These are phyloP conservation scores for Toxostoma redivivum DNA, from an alignment of 2,113 vertebrate species.

Conservation along the genomic window DNA sequence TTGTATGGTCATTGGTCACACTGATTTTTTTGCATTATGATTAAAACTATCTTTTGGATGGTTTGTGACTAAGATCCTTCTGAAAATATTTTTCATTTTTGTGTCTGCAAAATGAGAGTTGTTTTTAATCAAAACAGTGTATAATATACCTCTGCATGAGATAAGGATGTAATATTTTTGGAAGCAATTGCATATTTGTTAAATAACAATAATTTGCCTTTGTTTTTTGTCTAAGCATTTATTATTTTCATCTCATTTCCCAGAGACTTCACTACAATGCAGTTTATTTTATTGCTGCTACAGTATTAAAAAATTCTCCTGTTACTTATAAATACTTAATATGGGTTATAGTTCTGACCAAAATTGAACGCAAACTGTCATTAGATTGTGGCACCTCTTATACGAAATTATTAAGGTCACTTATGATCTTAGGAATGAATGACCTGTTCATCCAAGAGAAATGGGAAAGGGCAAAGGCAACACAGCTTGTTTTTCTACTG, in stretches of 20 bases:
- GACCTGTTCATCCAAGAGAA: slow-evolving; percentile 10
- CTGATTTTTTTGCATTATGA: background rate
- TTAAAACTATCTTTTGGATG: background rate
- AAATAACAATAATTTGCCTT: background rate
- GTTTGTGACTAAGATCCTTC: background rate
- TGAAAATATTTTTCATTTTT: background rate
- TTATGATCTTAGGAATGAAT: background rate
- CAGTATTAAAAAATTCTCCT: background rate
- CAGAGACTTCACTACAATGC: background rate
- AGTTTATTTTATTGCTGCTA: background rate
- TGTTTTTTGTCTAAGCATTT: background rate
- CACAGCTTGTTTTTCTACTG: slow-evolving; percentile 57
- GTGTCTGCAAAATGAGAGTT: background rate
- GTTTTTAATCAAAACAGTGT: background rate
- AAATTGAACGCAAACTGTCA: background rate
- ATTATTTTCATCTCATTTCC: slow-evolving; percentile 10
- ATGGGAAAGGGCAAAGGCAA: slow-evolving; percentile 17
- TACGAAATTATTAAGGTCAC: background rate
- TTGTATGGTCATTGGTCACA: background rate
- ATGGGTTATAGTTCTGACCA: background rate
- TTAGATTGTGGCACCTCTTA: background rate
- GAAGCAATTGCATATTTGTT: background rate
- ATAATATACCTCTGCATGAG: background rate
- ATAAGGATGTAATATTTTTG: background rate
- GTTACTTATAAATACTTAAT: background rate